phyloP scores from a whole-genome alignment of 2,888 invertebrate genomes.

The Ichneumoninae sp. region DNA sequence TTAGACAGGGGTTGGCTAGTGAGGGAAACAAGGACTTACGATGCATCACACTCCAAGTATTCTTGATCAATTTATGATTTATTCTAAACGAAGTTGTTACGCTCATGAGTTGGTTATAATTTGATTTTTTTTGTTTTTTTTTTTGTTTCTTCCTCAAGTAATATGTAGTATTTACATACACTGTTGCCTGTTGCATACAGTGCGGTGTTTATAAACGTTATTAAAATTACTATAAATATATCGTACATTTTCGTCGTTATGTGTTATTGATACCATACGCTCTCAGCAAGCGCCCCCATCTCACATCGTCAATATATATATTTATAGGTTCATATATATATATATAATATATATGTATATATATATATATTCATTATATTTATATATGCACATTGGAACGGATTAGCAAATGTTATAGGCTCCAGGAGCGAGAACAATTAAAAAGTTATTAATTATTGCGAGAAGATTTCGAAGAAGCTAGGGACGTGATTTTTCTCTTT shows the following conservation, averaged over 20 bases:
- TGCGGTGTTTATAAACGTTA: conserved; percentile 83
- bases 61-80: conserved; percentile 84
- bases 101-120: conserved; percentile 81
- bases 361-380: conserved; percentile 64
- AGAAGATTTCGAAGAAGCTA: conserved; percentile 67
- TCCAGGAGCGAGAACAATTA: conserved; percentile 74
- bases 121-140: conserved; percentile 72
- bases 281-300: conserved; percentile 71
- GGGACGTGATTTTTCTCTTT: conserved; percentile 47
- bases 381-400: conserved; percentile 78
- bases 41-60: conserved; percentile 74
- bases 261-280: conserved; percentile 76
- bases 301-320: conserved; percentile 70
- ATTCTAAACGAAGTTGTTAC: conserved; percentile 84
- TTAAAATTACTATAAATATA: conserved; percentile 84
- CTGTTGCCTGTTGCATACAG: conserved; percentile 72
- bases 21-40: conserved; percentile 69
- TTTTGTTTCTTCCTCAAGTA: conserved; percentile 72
- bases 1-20: conserved; percentile 43
- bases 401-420: conserved; percentile 80
- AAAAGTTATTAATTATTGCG: conserved; percentile 69
- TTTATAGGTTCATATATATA: conserved; percentile 69
- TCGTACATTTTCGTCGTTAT: conserved; percentile 80
- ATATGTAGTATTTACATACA: conserved; percentile 82
- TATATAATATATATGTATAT: conserved; percentile 72